Evolutionary conservation across 2,797 vertebrate genomes (phyloP).

Genomic region (Trichosurus vulpecula): DNA sequence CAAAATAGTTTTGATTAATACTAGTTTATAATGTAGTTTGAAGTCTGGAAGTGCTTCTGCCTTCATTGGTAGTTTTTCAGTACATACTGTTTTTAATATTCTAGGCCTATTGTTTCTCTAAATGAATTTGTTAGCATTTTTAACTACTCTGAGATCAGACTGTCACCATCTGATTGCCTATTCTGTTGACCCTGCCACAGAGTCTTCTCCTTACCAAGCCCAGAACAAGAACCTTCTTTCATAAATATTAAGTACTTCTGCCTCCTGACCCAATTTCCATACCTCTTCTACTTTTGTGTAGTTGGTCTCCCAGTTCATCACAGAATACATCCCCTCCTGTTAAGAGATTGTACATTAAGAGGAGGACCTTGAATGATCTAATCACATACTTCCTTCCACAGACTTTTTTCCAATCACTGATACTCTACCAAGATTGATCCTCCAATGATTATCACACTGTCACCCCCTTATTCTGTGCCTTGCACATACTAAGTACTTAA

Average conservation of each 20-base stretch:
- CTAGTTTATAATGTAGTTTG: background rate
- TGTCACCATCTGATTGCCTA: background rate
- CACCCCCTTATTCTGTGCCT: background rate
- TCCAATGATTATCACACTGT: background rate
- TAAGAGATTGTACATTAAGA: background rate
- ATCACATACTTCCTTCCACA: background rate
- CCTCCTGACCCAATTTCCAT: background rate
- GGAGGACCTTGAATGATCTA: background rate
- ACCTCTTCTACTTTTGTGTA: background rate
- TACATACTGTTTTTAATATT: background rate
- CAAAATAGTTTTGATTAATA: background rate
- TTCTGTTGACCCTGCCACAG: background rate
- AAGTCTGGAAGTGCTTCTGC: background rate
- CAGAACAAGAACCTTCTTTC: background rate
- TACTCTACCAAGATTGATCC: background rate
- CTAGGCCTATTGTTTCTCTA: too few species aligned
- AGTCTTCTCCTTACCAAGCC: background rate
- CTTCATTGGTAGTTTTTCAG: background rate
- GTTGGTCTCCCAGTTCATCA: background rate
- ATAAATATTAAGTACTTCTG: background rate
- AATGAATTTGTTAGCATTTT: background rate
- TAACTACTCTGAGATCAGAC: background rate
- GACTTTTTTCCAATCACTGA: background rate
- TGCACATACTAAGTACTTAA: background rate
- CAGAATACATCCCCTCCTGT: background rate